Conservation (phyloP, 2,888 invertebrate genomes). For the Carcina quercana region DNA sequence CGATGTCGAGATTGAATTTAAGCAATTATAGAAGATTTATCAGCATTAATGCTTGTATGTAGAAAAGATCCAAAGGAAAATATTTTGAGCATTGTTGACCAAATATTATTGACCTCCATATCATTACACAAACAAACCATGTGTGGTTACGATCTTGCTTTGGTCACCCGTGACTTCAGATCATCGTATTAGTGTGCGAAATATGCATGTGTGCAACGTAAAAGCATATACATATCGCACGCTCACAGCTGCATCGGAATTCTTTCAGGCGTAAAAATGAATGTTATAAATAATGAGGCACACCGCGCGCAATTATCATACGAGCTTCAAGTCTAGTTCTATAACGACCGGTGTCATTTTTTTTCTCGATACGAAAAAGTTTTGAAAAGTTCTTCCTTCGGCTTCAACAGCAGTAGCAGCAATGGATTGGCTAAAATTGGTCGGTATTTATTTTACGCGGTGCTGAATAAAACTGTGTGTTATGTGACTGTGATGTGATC, state of each 20-base stretch:
- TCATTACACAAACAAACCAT: no score
- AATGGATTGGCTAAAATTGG: constrained; percentile 73
- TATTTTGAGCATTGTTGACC: no score
- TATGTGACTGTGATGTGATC: constrained; percentile 26
- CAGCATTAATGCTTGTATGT: no score
- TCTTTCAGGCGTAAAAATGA: constrained; percentile 72
- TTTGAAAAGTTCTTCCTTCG: constrained; percentile 22
- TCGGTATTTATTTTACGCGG: constrained; percentile 50
- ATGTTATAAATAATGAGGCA: constrained; percentile 71
- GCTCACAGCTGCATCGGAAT: constrained; percentile 26
- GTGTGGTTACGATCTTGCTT: no score
- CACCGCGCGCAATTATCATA: constrained; percentile 61
- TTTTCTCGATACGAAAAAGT: constrained; percentile 26
- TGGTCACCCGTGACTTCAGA: no score
- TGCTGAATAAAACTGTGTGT: constrained; percentile 19
- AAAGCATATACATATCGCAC: constrained; percentile 17
- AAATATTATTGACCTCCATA: no score
- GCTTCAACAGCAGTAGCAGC: constrained; percentile 36
- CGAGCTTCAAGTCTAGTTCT: constrained; percentile 56
- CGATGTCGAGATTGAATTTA: no score
- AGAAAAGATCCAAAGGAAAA: no score
- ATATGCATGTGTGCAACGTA: constrained; percentile 19
- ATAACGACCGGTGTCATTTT: constrained; percentile 40
- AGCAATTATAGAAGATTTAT: no score
- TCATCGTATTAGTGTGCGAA: no score